A percentile compares a stretch with the other conserved stretches of the same genome.
Evolutionary conservation across 2,113 vertebrate genomes (phyloP).

Genomic region (Siphamia tubifer): DNA sequence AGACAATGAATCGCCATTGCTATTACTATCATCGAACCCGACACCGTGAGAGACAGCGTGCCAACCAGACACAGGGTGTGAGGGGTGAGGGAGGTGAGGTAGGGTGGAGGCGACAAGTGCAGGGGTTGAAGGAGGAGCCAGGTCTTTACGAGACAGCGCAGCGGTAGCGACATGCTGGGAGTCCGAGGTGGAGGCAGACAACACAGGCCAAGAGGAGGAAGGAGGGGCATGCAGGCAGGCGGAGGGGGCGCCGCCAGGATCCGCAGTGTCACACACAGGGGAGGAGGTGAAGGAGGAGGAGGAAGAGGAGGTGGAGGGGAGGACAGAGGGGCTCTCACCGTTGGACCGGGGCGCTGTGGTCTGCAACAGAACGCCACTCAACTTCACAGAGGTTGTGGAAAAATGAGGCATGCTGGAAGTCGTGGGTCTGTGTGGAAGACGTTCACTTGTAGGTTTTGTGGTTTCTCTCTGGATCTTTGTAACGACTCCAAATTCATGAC

Average conservation of each 20-base stretch:
- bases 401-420: conserved; percentile 68
- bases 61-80: conserved; percentile 77
- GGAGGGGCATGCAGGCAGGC: conserved; percentile 90
- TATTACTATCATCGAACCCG: conserved; percentile 34
- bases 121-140: conserved; percentile 57
- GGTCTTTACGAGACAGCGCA: conserved; percentile 80
- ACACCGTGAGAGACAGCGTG: conserved; percentile 74
- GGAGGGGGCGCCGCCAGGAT: conserved; percentile 28
- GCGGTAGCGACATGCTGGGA: conserved; percentile 85
- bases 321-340: conserved; percentile 90
- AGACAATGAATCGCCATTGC: conserved; percentile 70
- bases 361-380: conserved; percentile 80
- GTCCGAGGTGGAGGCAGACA: conserved; percentile 84
- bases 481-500: conserved; percentile 44
- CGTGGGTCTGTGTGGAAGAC: conserved; percentile 68
- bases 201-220: conserved; percentile 84
- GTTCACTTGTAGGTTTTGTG: conserved; percentile 72
- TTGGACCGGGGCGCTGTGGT: conserved; percentile 86
- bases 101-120: conserved; percentile 52
- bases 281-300: conserved; percentile 82
- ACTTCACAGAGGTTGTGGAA: conserved; percentile 66
- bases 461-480: conserved; percentile 66
- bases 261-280: conserved; percentile 75
- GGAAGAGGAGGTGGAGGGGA: conserved; percentile 83
- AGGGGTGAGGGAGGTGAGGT: conserved; percentile 66